A percentile compares a stretch with the other conserved stretches of the same genome.
phyloP scores from a whole-genome alignment of 2,797 vertebrate species.

The Sebastes nivosus region DNA sequence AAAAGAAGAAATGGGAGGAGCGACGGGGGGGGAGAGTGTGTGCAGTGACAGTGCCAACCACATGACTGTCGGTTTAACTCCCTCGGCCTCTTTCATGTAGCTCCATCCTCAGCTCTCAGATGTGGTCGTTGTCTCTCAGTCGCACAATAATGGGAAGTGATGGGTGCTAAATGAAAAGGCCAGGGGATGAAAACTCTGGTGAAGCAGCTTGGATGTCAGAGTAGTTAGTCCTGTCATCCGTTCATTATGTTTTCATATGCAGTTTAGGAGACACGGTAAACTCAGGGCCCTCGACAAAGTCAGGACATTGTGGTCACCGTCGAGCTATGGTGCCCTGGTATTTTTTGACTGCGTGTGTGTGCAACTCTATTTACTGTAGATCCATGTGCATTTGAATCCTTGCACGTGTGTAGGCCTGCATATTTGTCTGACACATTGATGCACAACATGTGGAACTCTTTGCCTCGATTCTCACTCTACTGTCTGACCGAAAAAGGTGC shows the following conservation, averaged over 20 bases:
- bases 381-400: constrained; percentile 25
- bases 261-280: constrained; percentile 74
- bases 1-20: constrained; percentile 32
- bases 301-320: constrained; percentile 63
- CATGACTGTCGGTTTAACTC: constrained; percentile 65
- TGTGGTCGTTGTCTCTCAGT: constrained; percentile 79
- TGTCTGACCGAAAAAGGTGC: constrained; percentile 22
- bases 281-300: constrained; percentile 57
- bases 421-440: constrained; percentile 57
- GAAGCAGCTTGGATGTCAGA: constrained; percentile 71
- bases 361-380: constrained; percentile 12
- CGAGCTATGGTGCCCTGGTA: constrained; percentile 6
- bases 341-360: constrained; percentile 40
- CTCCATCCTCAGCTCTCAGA: constrained; percentile 69
- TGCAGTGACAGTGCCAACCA: constrained; percentile 59
- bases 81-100: constrained; percentile 71
- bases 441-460: constrained; percentile 37
- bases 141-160: constrained; percentile 78
- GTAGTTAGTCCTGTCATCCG: constrained; percentile 79
- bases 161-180: constrained; percentile 80
- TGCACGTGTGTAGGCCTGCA: constrained; percentile 33
- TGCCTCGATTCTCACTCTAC: constrained; percentile 6
- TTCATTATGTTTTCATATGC: constrained; percentile 81
- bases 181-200: constrained; percentile 77
- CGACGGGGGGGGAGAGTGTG: constrained; percentile 21